Conservation (phyloP, 2,797 vertebrate species). For the Pangasius mekongensis region DNA sequence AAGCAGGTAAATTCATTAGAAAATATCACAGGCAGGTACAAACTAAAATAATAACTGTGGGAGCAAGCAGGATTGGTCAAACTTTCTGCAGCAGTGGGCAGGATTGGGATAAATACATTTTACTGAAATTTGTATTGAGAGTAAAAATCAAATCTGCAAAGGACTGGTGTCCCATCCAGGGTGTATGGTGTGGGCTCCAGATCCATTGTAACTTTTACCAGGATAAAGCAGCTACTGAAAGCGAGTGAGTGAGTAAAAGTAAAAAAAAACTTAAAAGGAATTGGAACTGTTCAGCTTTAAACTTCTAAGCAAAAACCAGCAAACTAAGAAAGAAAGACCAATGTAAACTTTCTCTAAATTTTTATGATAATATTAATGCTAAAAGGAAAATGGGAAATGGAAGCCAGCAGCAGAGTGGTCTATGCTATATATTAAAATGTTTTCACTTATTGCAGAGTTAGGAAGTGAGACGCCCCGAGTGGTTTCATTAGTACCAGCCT, state of each 20-base stretch:
- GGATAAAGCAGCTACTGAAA: not conserved
- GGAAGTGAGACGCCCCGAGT: not conserved
- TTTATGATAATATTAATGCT: not conserved
- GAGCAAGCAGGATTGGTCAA: not conserved
- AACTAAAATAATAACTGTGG: not conserved
- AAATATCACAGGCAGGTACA: not conserved
- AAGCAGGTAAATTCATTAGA: not conserved
- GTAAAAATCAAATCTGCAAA: not conserved
- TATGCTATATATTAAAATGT: not conserved
- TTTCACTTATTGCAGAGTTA: constrained; percentile 14
- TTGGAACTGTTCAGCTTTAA: not conserved
- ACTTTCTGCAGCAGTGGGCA: not conserved
- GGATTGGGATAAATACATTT: not conserved
- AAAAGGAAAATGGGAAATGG: not conserved
- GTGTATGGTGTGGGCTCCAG: not conserved
- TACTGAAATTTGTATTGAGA: not conserved
- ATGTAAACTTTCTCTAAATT: not conserved
- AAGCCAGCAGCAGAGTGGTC: not conserved
- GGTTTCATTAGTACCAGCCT: constrained; percentile 19
- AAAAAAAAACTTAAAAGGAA: not conserved
- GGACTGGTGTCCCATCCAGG: not conserved
- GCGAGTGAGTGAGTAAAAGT: not conserved
- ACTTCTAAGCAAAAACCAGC: not conserved
- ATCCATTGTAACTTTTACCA: not conserved
- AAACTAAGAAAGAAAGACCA: not conserved